Base-by-base conservation (phyloP, 2,888 invertebrate species). In the Acanthosepion lycidas region DNA sequence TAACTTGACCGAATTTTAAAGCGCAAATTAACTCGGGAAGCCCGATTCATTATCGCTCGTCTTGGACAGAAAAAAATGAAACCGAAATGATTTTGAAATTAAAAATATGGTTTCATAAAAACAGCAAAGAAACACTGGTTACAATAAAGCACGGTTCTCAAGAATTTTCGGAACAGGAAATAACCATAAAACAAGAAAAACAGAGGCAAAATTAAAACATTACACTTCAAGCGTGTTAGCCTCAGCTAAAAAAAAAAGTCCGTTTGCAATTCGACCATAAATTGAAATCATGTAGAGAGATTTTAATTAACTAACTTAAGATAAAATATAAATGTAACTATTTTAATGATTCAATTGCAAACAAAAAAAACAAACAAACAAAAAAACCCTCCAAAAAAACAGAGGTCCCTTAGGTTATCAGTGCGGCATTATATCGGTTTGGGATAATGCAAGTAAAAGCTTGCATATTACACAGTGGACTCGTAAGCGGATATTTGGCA, bases 1-100 rank as follows among this genome's bases (percentile, higher is more conserved):
- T n/a, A 78, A 78, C 78, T 78, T 78, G 78, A 78, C 78, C 78
- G 78, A 78, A n/a, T 78, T 78, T 78, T 78, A n/a, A 78, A 78
- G n/a, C 78, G 78, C n/a, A 78, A 78, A 78, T 78, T 78, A 78
- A n/a, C 28, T 28, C 78, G 78, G n/a, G 78, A 78, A 78, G 78
- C 78, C 12, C n/a, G 15, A 28, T n/a, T 78, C 78, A 78, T 78
- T 28, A 78, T 78, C 28, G 78, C 8, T 8, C n/a, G n/a, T 78
- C 78, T 59, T 59, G 59, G 78, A 78, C 28, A 12, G 78, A 78
- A 78, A 9, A 23, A n/a, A 78, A 78, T n/a, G 9, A 28, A 78
- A 78, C n/a, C n/a, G n/a, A 78, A 78, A 59, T 59, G 23, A 23
- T 59, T 59, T 59, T 20, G 23, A 59, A 59, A 59, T 59, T 59